These are phyloP conservation scores for Andrena flavipes DNA, from an alignment of 2,888 invertebrate species.

Conservation along the genomic window DNA sequence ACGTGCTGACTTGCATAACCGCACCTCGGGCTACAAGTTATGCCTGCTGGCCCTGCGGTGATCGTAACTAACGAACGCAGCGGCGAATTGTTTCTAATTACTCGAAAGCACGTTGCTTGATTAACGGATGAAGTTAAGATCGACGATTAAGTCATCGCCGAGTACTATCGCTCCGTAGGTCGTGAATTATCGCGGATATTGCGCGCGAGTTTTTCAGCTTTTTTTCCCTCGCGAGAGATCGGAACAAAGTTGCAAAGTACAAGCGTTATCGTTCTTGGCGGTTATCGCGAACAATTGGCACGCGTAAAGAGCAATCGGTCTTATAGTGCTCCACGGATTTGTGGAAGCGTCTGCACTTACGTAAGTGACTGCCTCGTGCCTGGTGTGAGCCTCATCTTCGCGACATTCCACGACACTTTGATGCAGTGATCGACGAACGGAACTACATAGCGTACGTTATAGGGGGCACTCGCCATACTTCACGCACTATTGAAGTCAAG, in stretches of 20 bases:
- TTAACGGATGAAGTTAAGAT: not conserved
- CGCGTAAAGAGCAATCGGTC: conserved; percentile 20
- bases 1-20: conserved; percentile 72
- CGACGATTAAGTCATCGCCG: conserved; percentile 7
- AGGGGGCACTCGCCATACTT: not conserved
- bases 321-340: conserved; percentile 18
- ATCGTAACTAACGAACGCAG: not conserved
- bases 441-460: too few species aligned
- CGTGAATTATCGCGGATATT: conserved; percentile 5
- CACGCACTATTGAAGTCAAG: not conserved
- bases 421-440: not conserved
- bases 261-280: conserved; percentile 12
- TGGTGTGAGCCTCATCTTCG: not conserved
- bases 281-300: conserved; percentile 33
- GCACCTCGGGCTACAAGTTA: conserved; percentile 38
- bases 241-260: conserved; percentile 23
- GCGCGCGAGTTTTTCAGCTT: not conserved
- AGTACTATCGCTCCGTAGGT: not conserved
- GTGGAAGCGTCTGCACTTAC: conserved; percentile 40
- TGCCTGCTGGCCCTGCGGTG: conserved; percentile 1
- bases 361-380: conserved; percentile 25
- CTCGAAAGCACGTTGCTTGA: not conserved
- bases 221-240: not conserved
- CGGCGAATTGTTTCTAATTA: conserved; percentile 17
- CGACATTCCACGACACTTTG: not conserved